Evolutionary conservation across 2,797 vertebrate genomes (phyloP), one percentile per base, ranked within the genome.

Genomic region (Semaprochilodus insignis): DNA sequence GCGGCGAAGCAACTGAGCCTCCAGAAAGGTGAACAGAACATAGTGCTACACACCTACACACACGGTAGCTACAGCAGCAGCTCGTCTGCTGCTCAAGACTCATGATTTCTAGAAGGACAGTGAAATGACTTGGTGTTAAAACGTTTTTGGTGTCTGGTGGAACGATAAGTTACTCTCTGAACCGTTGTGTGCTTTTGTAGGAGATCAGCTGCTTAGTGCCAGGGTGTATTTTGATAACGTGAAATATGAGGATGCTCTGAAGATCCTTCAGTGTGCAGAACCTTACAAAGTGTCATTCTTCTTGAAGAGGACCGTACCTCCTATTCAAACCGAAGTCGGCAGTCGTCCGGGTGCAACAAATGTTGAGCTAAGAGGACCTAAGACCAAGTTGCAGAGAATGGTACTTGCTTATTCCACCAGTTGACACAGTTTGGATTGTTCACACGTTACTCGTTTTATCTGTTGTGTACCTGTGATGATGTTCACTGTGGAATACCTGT

Each of bases 181-280:
- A 81, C 69, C 57, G 55, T 81, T 83, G 36, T 86, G 72, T 87
- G 31, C 85, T 70, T 80, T 77, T 77, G 34, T 92, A 97, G 97
- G 97, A 77, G 97, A 98, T 89, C 97, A 97, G 92, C 93, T 98
- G 80, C 92, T 98, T 70, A 97, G 97, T 83, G 97, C 97, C 55
- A 95, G 96, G 13, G 96, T 98, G 51, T 97, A 96, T 91, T 98
- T 98, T 36, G 96, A 98, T 87, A 97, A 98, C 25, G 95, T 97
- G 80, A 96, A 92, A 85, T 97, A 97, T 25, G 97, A 98, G 92
- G 97, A 97, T 0, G 96, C 97, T 0, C 90, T 96, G 60, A 96
- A 95, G 90, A 95, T 98, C 88, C 95, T 98, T 85, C 96, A 97
- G 90, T 97, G 95, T 44, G 96, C 96, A 0, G 95, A 97, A 88